Evolutionary conservation across 2,113 vertebrate species (phyloP).

Genomic region (Oreotragus oreotragus): DNA sequence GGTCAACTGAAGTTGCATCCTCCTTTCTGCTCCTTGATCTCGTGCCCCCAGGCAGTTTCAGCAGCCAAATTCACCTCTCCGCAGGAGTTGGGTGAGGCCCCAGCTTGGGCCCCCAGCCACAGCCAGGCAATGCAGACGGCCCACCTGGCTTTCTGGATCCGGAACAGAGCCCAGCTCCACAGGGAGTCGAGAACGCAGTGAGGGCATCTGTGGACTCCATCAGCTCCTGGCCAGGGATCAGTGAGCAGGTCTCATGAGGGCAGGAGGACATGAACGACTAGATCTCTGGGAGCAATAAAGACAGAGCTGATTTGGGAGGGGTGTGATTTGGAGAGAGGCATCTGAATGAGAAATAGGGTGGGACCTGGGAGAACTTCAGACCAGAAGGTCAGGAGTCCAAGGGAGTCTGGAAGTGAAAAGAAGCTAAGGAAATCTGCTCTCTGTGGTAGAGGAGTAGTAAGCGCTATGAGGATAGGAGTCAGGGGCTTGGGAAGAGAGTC

Average conservation of each 20-base stretch:
- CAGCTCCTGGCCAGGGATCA: background rate
- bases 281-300: background rate
- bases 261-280: background rate
- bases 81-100: constrained; percentile 36
- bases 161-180: constrained; percentile 31
- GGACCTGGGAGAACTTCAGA: background rate
- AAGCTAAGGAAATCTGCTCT: background rate
- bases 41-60: background rate
- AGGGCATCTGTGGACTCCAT: background rate
- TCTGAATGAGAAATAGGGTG: background rate
- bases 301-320: background rate
- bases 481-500: background rate
- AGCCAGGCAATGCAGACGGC: constrained; percentile 46
- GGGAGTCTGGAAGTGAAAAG: background rate
- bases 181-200: background rate
- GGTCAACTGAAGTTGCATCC: background rate
- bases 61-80: constrained; percentile 44
- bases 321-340: background rate
- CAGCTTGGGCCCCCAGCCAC: background rate
- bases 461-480: background rate
- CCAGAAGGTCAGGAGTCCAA: too few species aligned
- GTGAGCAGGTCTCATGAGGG: background rate
- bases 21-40: too few species aligned
- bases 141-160: constrained; percentile 36
- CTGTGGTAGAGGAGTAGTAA: background rate